Base-by-base conservation (phyloP, 2,113 vertebrate species). In the Neogobius melanostomus region DNA sequence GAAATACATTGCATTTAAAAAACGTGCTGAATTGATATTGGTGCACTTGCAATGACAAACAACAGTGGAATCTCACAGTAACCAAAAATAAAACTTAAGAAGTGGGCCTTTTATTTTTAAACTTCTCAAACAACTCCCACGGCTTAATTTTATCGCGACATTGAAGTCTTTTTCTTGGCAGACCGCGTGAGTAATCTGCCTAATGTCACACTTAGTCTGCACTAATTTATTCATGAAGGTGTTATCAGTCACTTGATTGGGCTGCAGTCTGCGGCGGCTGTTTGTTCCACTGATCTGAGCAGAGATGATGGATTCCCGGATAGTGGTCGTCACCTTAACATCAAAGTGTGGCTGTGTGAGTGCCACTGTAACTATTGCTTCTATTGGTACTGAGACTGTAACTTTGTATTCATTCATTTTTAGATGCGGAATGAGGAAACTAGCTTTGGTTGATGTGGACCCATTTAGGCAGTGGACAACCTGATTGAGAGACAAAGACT, bases 211-310 rank as follows among this genome's bases (percentile, higher is more conserved):
- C 63, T 46, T 71, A 52, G 36, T 51, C 8, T 45, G 9, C 42
- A 52, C 50, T 64, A 56, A 9, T 68, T 17, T 17, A n/a, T 49
- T 65, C 47, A 46, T 5, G 44, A 42, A 16, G 60, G 11, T 52
- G 68, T 74, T 68, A 64, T 57, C 68, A 57, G 64, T 44, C 61
- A 11, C 48, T 75, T 72, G 70, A 63, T 72, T 52, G 68, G 15
- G 48, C 17, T 51, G 75, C 4, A 56, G 17, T 51, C 15, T 43
- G 57, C 12, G 17, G 51, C 53, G 16, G 28, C 46, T 5, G 60
- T 45, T 82, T 21, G 57, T 60, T 17, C 43, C 14, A 52, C 42
- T 44, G 56, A 43, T 21, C 64, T 53, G 65, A 68, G 71, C 59
- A 50, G 71, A 17, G 57, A 63, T 52, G 61, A 70, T 69, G 48